Conservation (phyloP, 2,797 vertebrate species). For the Siniperca scherzeri region DNA sequence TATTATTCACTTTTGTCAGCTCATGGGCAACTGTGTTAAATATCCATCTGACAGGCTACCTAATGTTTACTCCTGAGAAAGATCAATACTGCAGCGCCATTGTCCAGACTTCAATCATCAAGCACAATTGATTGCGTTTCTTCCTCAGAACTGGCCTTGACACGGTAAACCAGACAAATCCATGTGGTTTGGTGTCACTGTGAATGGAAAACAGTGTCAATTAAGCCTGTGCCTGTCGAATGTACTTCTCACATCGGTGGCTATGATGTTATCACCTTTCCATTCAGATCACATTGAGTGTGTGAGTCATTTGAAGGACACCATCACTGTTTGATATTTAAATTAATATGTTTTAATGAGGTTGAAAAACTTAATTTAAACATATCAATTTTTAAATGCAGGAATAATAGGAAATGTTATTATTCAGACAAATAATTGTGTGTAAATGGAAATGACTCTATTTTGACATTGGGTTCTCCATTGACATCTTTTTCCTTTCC, state of each 20-base stretch:
- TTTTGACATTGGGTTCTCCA: not conserved
- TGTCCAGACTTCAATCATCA: constrained; percentile 71
- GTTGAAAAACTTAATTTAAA: no score
- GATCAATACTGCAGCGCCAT: constrained; percentile 67
- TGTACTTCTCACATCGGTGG: constrained; percentile 6
- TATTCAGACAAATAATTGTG: not conserved
- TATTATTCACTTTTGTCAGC: constrained; percentile 45
- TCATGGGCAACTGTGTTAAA: constrained; percentile 60
- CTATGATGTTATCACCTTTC: constrained; percentile 15
- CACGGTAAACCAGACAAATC: constrained; percentile 54
- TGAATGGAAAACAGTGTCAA: constrained; percentile 37
- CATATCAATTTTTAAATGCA: no score
- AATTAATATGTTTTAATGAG: no score
- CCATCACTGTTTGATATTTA: not conserved
- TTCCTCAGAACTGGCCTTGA: constrained; percentile 36
- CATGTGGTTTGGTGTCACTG: constrained; percentile 35
- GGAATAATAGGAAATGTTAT: not conserved
- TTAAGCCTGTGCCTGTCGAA: constrained; percentile 33
- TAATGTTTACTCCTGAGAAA: constrained; percentile 61
- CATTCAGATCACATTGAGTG: not conserved
- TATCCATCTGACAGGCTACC: constrained; percentile 63
- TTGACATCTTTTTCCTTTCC: not conserved
- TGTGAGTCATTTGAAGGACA: constrained; percentile 3
- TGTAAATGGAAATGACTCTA: not conserved
- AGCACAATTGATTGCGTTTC: constrained; percentile 68